Evolutionary conservation across 1,140 invertebrate genomes (phyloP), one percentile per base, ranked within the genome.

Genomic region (Cephus cinctus): DNA sequence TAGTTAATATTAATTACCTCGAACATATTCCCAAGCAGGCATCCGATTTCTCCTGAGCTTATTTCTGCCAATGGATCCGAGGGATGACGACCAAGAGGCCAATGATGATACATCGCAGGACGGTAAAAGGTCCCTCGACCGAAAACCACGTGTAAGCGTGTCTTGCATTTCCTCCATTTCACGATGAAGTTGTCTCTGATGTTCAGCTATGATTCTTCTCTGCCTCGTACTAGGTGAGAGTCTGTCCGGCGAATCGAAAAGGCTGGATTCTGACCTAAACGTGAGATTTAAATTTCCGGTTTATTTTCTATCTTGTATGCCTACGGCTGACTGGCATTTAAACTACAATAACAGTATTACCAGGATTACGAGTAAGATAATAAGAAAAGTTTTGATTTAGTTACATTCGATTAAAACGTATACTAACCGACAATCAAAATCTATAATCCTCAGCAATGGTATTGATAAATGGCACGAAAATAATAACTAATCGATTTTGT

Each of bases 81-180:
- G 48, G 1, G 63, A 61, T 0, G 67, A 67, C 2, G 55, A 63
- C 64, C 65, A 67, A 0, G 63, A 61, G 3, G 56, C 47, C 5
- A 60, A 40, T 4, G 65, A 66, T 32, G 54, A 45, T 5, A 62
- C 52, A 18, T 70, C 64, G 62, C 65, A 70, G 0, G 50, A 16
- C 25, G 57, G 50, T 4, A 62, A 34, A 5, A 49, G 55, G 18
- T 41, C 59, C 18, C 60, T 63, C 14, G 52, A 50, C 27, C 63
- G 30, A 12, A 65, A 45, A 11, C 61, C 63, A 4, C 62, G 57
- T 15, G 57, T 60, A 6, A 68, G 34, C 1, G 62, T 70, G 22
- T 70, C 65, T 12, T 67, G 64, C 32, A 68, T 65, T 32, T 63
- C 60, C 4, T 54, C 57, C 54, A 70, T 65, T 40, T 70, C 65